A percentile compares a stretch with the other conserved stretches of the same genome.
These are phyloP conservation scores for Thera britannica DNA, from an alignment of 2,888 invertebrate species.

Conservation along the genomic window DNA sequence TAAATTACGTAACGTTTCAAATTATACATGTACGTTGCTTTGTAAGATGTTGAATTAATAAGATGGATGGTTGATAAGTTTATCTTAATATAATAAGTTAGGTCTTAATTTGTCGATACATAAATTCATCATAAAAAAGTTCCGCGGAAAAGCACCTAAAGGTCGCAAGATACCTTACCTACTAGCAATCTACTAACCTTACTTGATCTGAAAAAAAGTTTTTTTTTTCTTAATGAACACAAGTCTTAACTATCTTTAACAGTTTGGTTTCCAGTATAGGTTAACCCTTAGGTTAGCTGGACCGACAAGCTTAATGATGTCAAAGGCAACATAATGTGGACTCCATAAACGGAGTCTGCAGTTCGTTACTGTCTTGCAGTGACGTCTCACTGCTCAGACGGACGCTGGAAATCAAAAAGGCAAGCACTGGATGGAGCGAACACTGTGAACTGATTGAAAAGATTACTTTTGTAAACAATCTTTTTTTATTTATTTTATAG, in stretches of 20 bases:
- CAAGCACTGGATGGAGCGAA: constrained; percentile 1
- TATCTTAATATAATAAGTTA: too few species aligned
- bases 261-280: constrained; percentile 11
- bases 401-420: constrained; percentile 31
- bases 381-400: constrained; percentile 75
- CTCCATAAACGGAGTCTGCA: constrained; percentile 69
- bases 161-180: too few species aligned
- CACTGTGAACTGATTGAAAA: background rate
- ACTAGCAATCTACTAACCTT: too few species aligned
- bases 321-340: constrained; percentile 77
- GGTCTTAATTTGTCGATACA: too few species aligned
- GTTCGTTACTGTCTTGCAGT: constrained; percentile 77
- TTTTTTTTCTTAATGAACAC: too few species aligned
- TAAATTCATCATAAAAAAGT: too few species aligned
- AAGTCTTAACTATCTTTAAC: background rate
- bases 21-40: too few species aligned
- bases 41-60: too few species aligned
- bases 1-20: too few species aligned
- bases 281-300: constrained; percentile 33
- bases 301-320: constrained; percentile 73
- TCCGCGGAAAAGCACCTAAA: too few species aligned
- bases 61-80: too few species aligned
- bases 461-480: background rate
- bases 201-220: too few species aligned
- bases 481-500: background rate